phyloP scores from a whole-genome alignment of 2,888 invertebrate species.

The Elegia similella region DNA sequence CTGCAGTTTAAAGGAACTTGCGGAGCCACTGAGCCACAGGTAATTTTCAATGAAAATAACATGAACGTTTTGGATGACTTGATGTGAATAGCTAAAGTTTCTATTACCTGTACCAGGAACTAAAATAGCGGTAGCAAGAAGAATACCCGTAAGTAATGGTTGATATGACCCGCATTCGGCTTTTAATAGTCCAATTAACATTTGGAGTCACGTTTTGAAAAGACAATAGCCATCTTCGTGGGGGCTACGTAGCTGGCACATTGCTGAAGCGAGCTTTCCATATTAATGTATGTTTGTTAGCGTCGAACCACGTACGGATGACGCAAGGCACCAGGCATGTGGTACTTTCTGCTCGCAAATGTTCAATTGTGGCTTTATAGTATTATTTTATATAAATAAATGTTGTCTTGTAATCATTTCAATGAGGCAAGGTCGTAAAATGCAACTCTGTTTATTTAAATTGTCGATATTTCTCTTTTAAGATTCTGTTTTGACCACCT shows the following conservation, averaged over 20 bases:
- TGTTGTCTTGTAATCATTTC: background rate
- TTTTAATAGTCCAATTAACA: constrained; percentile 81
- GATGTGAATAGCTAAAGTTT: background rate
- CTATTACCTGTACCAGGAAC: background rate
- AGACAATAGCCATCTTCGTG: constrained; percentile 81
- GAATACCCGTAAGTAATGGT: constrained; percentile 57
- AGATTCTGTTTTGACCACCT: background rate
- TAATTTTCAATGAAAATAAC: too few relatives aligned
- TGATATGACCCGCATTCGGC: constrained; percentile 79
- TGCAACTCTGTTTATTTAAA: background rate
- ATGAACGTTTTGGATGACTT: too few relatives aligned
- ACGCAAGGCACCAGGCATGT: constrained; percentile 68
- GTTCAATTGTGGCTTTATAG: constrained; percentile 13
- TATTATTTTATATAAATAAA: constrained; percentile 7
- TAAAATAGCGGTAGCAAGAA: background rate
- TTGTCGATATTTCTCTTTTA: background rate
- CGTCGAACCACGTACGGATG: constrained; percentile 79
- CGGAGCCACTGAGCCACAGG: too few relatives aligned
- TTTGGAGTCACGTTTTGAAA: constrained; percentile 79
- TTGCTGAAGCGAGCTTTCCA: constrained; percentile 75
- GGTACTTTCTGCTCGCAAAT: constrained; percentile 43
- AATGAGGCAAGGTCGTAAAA: constrained; percentile 3
- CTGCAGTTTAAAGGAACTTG: too few relatives aligned
- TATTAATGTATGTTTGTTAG: constrained; percentile 82
- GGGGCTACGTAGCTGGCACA: constrained; percentile 77